phyloP scores from a whole-genome alignment of 2,113 vertebrate genomes.

The Nycticryphes semicollaris region DNA sequence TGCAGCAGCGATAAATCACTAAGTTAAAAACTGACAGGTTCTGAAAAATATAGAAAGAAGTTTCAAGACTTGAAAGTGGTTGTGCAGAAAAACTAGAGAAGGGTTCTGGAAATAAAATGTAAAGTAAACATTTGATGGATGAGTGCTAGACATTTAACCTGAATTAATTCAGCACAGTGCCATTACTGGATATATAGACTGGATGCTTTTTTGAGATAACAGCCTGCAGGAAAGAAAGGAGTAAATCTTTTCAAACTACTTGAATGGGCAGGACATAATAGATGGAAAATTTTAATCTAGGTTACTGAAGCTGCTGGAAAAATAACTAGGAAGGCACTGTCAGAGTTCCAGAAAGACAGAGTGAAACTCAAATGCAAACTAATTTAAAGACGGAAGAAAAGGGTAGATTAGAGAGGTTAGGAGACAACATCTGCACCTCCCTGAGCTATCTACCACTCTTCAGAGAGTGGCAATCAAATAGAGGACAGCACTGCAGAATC shows the following conservation, averaged over 20 bases:
- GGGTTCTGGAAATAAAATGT: constrained; percentile 2
- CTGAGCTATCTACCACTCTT: not conserved
- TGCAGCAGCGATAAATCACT: not conserved
- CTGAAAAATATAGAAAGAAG: not conserved
- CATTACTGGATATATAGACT: not conserved
- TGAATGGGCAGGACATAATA: not conserved
- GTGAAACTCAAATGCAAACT: not conserved
- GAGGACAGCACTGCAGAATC: not conserved
- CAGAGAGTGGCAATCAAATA: not conserved
- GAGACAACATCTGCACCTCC: not conserved
- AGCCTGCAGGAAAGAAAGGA: not conserved
- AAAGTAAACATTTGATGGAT: not conserved
- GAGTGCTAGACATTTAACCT: not conserved
- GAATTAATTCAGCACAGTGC: not conserved
- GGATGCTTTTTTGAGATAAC: not conserved
- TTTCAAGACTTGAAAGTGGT: not conserved
- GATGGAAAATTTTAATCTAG: not conserved
- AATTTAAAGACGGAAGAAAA: not conserved
- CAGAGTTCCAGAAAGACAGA: not conserved
- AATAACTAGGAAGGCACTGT: not conserved
- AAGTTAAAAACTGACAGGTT: not conserved
- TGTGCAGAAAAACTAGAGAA: not conserved
- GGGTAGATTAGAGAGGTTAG: not conserved
- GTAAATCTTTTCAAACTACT: not conserved
- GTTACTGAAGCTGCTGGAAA: not conserved